Conservation (phyloP, 2,888 invertebrate genomes). For the Amblyteles armatorius region DNA sequence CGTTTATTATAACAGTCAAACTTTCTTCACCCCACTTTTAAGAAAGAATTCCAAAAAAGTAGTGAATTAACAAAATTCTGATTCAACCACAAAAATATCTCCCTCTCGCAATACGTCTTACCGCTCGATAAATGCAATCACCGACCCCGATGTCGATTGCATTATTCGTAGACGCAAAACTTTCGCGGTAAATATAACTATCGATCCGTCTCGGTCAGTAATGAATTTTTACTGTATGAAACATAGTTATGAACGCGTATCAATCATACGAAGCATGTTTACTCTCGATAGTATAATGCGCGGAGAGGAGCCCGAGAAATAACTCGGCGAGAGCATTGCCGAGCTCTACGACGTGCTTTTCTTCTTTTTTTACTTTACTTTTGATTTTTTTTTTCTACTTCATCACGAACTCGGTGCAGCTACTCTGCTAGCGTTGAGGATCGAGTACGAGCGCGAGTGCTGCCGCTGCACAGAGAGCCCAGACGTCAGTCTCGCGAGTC, state of each 20-base stretch:
- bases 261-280: slow-evolving; percentile 8
- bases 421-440: slow-evolving; percentile 4
- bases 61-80: neutral
- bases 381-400: neutral
- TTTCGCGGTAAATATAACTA: neutral
- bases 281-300: slow-evolving; percentile 1
- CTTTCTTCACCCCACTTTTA: slow-evolving; percentile 22
- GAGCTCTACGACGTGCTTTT: slow-evolving; percentile 1
- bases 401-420: slow-evolving; percentile 43
- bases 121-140: slow-evolving; percentile 2
- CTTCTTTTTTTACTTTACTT: neutral
- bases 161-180: neutral
- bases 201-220: neutral
- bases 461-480: slow-evolving; percentile 25
- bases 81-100: neutral
- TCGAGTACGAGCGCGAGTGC: slow-evolving; percentile 36
- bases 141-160: neutral
- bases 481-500: slow-evolving; percentile 63
- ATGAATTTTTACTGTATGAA: neutral
- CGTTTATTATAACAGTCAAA: neutral
- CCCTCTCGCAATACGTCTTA: neutral
- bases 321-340: neutral
- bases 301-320: neutral
- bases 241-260: neutral
- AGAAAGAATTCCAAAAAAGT: neutral